phyloP scores from a whole-genome alignment of 2,797 vertebrate genomes.

The Caiman crocodilus region DNA sequence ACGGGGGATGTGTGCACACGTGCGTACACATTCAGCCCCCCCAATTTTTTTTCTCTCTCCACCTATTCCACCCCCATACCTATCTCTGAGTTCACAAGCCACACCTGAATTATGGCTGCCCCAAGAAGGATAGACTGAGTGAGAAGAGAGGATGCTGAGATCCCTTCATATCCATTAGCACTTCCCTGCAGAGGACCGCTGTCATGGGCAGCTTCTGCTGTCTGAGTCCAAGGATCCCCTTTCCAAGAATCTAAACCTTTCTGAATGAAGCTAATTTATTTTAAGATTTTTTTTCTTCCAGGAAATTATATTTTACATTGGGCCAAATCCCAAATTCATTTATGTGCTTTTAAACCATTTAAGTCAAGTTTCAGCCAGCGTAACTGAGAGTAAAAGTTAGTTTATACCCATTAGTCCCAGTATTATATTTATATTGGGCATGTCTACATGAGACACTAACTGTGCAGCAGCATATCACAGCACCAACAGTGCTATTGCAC shows the following conservation, averaged over 20 bases:
- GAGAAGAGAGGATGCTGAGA: neutral
- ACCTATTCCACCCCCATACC: no score
- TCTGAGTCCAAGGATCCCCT: accelerated
- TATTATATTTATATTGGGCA: neutral
- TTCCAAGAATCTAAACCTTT: neutral
- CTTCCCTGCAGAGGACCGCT: neutral
- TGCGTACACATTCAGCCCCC: no score
- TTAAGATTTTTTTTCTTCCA: neutral
- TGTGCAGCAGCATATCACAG: no score
- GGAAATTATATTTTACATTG: neutral
- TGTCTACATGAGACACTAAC: neutral
- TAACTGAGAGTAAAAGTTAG: neutral
- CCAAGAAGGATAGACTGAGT: neutral
- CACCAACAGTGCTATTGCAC: no score
- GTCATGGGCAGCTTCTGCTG: accelerated
- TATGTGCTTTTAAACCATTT: neutral
- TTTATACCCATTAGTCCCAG: neutral
- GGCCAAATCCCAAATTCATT: neutral
- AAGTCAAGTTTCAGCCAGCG: neutral
- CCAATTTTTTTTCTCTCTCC: no score
- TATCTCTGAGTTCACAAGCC: no score
- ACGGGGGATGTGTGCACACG: no score
- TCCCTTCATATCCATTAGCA: neutral
- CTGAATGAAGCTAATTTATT: neutral
- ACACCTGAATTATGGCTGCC: neutral